These are phyloP conservation scores for Peribatodes rhomboidaria DNA, from an alignment of 2,888 invertebrate species.

Conservation along the genomic window DNA sequence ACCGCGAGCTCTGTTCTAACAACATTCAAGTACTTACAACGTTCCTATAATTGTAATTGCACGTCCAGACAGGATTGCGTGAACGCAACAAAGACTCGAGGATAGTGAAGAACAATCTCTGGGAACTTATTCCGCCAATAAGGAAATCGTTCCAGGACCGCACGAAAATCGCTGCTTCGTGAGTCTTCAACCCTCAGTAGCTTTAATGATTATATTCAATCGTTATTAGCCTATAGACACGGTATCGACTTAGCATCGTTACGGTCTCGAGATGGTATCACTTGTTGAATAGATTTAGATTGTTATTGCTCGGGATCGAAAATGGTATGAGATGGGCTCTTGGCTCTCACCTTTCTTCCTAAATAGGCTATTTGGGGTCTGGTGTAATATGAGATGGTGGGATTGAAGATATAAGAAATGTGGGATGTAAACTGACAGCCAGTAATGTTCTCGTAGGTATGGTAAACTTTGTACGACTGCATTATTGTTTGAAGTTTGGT, in stretches of 20 bases:
- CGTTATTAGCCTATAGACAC: constrained; percentile 56
- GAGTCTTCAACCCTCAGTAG: constrained; percentile 62
- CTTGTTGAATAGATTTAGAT: constrained; percentile 47
- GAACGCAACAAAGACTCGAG: constrained; percentile 64
- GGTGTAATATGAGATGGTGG: constrained; percentile 14
- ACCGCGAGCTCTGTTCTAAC: constrained; percentile 27
- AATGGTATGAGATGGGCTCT: constrained; percentile 26
- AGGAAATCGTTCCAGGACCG: constrained; percentile 76
- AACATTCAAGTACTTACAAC: constrained; percentile 31
- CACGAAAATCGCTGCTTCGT: constrained; percentile 79
- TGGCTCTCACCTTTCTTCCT: constrained; percentile 17
- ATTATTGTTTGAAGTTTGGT: not conserved
- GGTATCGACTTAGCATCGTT: constrained; percentile 44
- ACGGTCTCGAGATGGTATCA: constrained; percentile 42
- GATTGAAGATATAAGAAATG: not conserved
- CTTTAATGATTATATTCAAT: constrained; percentile 69
- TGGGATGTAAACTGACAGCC: not conserved
- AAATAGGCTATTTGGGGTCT: constrained; percentile 25
- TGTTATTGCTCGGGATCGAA: constrained; percentile 36
- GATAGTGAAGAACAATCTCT: constrained; percentile 61
- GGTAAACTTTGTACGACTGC: not conserved
- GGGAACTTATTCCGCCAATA: constrained; percentile 78
- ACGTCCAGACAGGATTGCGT: constrained; percentile 51
- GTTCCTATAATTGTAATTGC: constrained; percentile 55
- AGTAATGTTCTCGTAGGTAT: not conserved